A percentile compares a stretch with the other conserved stretches of the same genome.
phyloP scores from a whole-genome alignment of 2,888 invertebrate species.

The Drosophila formosana region DNA sequence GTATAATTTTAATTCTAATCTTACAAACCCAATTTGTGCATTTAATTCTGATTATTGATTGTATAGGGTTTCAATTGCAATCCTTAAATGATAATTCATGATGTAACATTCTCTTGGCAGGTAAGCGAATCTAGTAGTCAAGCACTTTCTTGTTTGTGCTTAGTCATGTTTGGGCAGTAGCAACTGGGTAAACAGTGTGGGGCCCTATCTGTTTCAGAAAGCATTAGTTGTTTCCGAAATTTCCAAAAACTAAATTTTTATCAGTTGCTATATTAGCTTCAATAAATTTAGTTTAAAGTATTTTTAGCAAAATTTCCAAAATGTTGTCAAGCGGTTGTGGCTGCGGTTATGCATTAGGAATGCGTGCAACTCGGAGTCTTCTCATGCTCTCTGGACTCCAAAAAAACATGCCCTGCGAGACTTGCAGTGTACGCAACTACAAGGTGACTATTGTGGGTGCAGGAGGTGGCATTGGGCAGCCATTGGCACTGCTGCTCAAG shows the following conservation, averaged over 20 bases:
- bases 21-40: too few species aligned
- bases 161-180: background rate
- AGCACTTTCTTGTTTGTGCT: background rate
- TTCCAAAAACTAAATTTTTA: constrained; percentile 1
- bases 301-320: background rate
- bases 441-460: constrained; percentile 94
- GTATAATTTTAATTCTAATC: too few species aligned
- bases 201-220: background rate
- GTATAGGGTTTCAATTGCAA: too few species aligned
- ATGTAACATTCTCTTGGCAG: background rate
- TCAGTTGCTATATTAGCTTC: background rate
- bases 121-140: background rate
- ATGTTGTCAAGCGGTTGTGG: background rate
- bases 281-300: background rate
- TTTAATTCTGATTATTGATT: too few species aligned
- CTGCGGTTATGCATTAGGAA: background rate
- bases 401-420: background rate
- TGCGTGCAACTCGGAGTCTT: background rate
- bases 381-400: background rate
- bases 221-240: background rate
- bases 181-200: background rate
- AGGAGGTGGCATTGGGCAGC: constrained; percentile 98
- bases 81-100: too few species aligned
- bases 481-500: constrained; percentile 95
- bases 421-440: constrained; percentile 5